Conservation (phyloP, 1,140 invertebrate genomes). For the Phymastichus coffea region DNA sequence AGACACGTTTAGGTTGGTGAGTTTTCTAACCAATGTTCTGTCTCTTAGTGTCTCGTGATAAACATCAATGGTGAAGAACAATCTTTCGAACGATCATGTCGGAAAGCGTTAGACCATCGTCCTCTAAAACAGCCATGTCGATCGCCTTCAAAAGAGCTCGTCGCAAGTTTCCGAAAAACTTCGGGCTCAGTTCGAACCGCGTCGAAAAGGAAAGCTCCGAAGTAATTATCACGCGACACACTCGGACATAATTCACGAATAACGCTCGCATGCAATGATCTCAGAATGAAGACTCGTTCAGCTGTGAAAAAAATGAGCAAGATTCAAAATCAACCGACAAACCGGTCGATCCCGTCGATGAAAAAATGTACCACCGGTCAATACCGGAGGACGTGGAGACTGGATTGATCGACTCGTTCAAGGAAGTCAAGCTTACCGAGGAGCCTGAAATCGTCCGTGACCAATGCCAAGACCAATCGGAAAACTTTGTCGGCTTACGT, state of each 20-base stretch:
- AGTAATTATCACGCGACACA: too few relatives aligned
- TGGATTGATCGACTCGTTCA: neutral
- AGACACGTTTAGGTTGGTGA: too few relatives aligned
- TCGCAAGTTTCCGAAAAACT: slow-evolving; percentile 43
- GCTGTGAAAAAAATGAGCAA: neutral
- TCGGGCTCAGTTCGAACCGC: slow-evolving; percentile 22
- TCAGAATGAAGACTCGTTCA: neutral
- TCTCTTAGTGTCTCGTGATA: too few relatives aligned
- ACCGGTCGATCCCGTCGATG: too few relatives aligned
- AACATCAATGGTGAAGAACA: too few relatives aligned
- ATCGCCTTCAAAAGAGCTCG: slow-evolving; percentile 42
- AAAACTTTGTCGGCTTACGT: too few relatives aligned
- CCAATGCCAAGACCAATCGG: neutral
- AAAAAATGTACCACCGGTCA: neutral
- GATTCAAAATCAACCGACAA: neutral
- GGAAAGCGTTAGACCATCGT: slow-evolving; percentile 35
- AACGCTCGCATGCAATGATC: neutral
- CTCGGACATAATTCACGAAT: neutral
- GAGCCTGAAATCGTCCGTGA: neutral
- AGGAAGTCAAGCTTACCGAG: neutral
- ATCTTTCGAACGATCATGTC: slow-evolving; percentile 41
- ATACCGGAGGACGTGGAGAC: neutral
- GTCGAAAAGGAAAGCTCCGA: neutral
- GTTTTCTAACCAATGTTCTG: too few relatives aligned
- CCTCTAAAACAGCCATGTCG: slow-evolving; percentile 40